Percentiles rank a stretch among this genome's conserved stretches.
phyloP scores from a whole-genome alignment of 2,113 vertebrate species.

The Procavia capensis region DNA sequence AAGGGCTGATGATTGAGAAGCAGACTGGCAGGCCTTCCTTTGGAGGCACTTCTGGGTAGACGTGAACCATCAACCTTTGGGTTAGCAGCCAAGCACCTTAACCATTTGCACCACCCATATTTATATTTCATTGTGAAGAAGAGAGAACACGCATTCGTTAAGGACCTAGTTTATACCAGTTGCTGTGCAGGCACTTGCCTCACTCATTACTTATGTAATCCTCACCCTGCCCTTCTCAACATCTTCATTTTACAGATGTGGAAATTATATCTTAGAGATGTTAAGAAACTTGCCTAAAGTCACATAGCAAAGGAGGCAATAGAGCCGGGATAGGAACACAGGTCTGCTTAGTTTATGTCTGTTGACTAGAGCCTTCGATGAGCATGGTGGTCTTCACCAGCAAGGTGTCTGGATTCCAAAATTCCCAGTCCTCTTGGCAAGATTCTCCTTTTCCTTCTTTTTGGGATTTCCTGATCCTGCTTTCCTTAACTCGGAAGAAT shows the following conservation, averaged over 20 bases:
- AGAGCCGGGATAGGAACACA: neutral
- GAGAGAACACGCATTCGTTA: neutral
- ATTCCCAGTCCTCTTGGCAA: neutral
- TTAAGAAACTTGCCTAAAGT: neutral
- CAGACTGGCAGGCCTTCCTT: neutral
- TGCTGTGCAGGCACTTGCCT: neutral
- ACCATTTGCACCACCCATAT: neutral
- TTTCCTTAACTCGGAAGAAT: slow-evolving; percentile 22
- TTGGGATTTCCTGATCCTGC: neutral
- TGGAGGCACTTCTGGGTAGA: neutral
- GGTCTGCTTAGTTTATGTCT: neutral
- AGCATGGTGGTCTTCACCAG: neutral
- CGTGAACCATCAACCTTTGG: neutral
- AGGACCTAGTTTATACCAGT: neutral
- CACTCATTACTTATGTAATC: neutral
- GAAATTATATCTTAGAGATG: neutral
- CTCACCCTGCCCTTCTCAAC: neutral
- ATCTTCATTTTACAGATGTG: neutral
- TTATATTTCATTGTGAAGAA: neutral
- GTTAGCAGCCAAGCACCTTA: neutral
- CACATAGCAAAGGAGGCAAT: neutral
- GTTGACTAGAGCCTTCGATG: neutral
- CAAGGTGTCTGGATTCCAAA: neutral
- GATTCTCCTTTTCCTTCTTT: neutral
- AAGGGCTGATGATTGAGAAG: neutral